Conservation (phyloP, 2,797 vertebrate genomes). For the Nannoperca australis region DNA sequence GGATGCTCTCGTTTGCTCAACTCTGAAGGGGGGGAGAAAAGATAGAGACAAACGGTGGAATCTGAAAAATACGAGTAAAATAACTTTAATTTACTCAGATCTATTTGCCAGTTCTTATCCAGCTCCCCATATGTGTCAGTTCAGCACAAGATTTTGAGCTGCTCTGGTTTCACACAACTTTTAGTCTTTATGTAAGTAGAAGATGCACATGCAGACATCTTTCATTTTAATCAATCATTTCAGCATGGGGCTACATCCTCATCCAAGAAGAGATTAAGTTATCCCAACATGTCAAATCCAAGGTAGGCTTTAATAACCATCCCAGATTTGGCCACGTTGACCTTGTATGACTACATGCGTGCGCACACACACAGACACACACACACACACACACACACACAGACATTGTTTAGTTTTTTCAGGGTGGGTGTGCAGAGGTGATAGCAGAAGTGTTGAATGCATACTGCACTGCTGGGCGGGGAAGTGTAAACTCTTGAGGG, state of each 20-base stretch:
- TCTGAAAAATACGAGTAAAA: slow-evolving; percentile 2
- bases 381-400: slow-evolving; percentile 7
- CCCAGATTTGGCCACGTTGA: slow-evolving; percentile 4
- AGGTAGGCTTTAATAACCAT: slow-evolving; percentile 35
- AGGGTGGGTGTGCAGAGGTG: slow-evolving; percentile 43
- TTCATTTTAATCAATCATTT: slow-evolving; percentile 41
- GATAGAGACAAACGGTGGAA: slow-evolving; percentile 1
- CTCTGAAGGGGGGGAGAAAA: not conserved
- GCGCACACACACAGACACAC: slow-evolving; percentile 16
- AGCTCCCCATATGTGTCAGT: slow-evolving; percentile 9
- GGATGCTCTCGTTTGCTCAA: slow-evolving; percentile 47
- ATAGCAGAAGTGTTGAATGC: slow-evolving; percentile 41
- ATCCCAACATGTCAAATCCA: slow-evolving; percentile 44
- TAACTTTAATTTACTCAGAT: not conserved
- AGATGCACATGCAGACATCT: slow-evolving; percentile 12
- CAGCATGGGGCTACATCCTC: slow-evolving; percentile 12
- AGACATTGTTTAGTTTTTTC: slow-evolving; percentile 54
- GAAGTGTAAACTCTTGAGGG: slow-evolving; percentile 11
- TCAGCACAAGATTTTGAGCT: slow-evolving; percentile 9
- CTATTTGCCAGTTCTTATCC: slow-evolving; percentile 18
- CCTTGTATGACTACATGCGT: slow-evolving; percentile 3
- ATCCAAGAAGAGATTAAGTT: slow-evolving; percentile 39
- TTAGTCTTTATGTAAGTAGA: not conserved
- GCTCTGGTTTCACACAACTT: slow-evolving; percentile 15
- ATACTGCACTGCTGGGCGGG: slow-evolving; percentile 3